These are phyloP conservation scores for Eurytoma adleriae DNA, from an alignment of 2,888 invertebrate genomes.

Conservation along the genomic window DNA sequence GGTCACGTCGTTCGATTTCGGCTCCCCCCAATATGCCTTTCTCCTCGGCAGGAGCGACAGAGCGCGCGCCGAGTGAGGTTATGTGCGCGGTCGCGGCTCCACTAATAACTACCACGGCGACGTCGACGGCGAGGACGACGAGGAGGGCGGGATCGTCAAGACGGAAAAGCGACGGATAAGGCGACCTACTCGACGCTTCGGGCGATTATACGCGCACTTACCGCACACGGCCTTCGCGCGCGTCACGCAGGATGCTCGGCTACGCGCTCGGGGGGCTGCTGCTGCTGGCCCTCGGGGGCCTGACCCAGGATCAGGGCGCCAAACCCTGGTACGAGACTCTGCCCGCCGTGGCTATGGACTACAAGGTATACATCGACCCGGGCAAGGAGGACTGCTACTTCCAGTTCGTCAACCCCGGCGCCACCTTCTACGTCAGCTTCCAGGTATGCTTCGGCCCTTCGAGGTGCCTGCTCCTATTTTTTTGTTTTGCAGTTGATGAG, in stretches of 20 bases:
- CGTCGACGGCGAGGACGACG: background rate
- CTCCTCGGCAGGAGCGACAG: no score
- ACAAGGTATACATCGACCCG: slow-evolving; percentile 96
- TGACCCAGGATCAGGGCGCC: slow-evolving; percentile 74
- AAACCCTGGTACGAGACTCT: slow-evolving; percentile 90
- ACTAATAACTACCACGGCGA: background rate
- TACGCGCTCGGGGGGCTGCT: slow-evolving; percentile 58
- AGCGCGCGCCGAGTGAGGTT: background rate
- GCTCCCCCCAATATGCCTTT: no score
- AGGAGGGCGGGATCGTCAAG: background rate
- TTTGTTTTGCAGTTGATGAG: background rate
- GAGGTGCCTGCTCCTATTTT: background rate
- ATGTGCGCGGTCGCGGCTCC: background rate
- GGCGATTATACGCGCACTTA: no score
- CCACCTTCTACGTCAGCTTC: slow-evolving; percentile 95
- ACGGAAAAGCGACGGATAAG: background rate
- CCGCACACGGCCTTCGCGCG: slow-evolving; percentile 63
- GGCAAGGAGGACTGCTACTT: slow-evolving; percentile 97
- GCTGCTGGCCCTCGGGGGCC: slow-evolving; percentile 59
- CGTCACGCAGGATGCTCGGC: no score
- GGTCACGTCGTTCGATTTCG: no score
- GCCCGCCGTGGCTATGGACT: slow-evolving; percentile 96
- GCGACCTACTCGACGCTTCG: slow-evolving; percentile 55
- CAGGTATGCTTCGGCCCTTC: slow-evolving; percentile 80
- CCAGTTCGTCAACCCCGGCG: slow-evolving; percentile 94